Base-by-base conservation (phyloP, 2,797 vertebrate species). In the Graptemys geographica region DNA sequence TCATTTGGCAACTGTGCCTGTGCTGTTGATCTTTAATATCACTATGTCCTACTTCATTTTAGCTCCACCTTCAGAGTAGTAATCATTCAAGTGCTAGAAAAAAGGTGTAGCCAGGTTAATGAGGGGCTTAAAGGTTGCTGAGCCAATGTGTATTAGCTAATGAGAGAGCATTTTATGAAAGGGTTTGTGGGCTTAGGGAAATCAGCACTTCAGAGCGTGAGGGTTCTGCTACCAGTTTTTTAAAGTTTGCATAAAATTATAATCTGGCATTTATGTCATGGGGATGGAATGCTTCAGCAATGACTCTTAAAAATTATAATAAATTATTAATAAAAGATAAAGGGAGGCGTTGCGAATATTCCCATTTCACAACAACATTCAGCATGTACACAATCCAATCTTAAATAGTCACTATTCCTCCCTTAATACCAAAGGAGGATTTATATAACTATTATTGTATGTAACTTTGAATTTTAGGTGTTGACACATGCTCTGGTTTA, bases 131-230 rank as follows among this genome's bases (percentile, higher is more conserved):
- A 72, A 16, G 83, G 2, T 81, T 84, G 0, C 15, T 41, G 83
- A 84, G 59, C 41, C 81, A 52, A 18, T 84, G 44, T 10, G 25
- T 33, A 52, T 37, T 79, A 56, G 0, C 65, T 90, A 76, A 8
- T 72, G 87, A 62, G 1, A 72, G 13, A 89, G 81, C 79, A 37
- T 27, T 51, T 37, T 0, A 44, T 83, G 57, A 53, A 90, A 89
- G 33, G 3, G 3, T 2, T 10, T 41, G 31, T 88, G n/a, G 11
- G 4, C 56, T 88, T 87, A 88, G 79, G 49, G 79, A 85, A 55
- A 6, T 1, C 1, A 23, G 12, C 10, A 1, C 27, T 28, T 79
- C 2, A 0, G 1, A 0, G 0, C 2, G 53, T 44, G n/a, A 83
- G 11, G 1, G 0, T 47, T 44, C 18, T n/a, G 15, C 27, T 82